These are phyloP conservation scores for Bombyx mori DNA, from an alignment of 1,140 invertebrate species.

Conservation along the genomic window DNA sequence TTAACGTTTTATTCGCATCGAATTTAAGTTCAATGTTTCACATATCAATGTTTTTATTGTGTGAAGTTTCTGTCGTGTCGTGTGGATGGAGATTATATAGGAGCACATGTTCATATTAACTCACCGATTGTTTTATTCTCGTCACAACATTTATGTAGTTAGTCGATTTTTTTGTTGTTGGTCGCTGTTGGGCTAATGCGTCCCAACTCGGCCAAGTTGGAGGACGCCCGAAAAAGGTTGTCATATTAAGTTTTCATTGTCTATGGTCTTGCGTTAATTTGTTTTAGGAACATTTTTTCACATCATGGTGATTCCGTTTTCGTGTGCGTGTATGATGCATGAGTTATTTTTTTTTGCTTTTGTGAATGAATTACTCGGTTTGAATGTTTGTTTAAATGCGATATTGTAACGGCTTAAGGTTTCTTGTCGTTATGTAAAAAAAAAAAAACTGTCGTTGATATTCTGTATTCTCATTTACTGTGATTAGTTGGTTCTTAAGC, in stretches of 20 bases:
- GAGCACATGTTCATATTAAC: no score
- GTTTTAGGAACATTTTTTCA: slow-evolving; percentile 31
- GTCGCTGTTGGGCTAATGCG: not conserved
- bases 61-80: slow-evolving; percentile 54
- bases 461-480: no score
- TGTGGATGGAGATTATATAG: slow-evolving; percentile 35
- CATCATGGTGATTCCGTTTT: slow-evolving; percentile 25
- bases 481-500: slow-evolving; percentile 13
- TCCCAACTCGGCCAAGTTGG: slow-evolving; percentile 5
- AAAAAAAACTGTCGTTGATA: not conserved
- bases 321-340: slow-evolving; percentile 22
- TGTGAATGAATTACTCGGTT: slow-evolving; percentile 19
- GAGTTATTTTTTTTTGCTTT: slow-evolving; percentile 20
- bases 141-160: slow-evolving; percentile 8
- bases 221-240: slow-evolving; percentile 4
- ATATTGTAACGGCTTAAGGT: slow-evolving; percentile 12
- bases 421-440: not conserved
- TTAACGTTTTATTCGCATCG: slow-evolving; percentile 32
- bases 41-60: slow-evolving; percentile 56
- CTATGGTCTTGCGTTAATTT: slow-evolving; percentile 38
- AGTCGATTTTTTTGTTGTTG: slow-evolving; percentile 7
- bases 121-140: slow-evolving; percentile 8
- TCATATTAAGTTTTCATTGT: slow-evolving; percentile 52
- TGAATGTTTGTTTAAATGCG: slow-evolving; percentile 24
- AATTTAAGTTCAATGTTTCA: slow-evolving; percentile 17